phyloP scores from a whole-genome alignment of 2,888 invertebrate species.

The Plutella xylostella region DNA sequence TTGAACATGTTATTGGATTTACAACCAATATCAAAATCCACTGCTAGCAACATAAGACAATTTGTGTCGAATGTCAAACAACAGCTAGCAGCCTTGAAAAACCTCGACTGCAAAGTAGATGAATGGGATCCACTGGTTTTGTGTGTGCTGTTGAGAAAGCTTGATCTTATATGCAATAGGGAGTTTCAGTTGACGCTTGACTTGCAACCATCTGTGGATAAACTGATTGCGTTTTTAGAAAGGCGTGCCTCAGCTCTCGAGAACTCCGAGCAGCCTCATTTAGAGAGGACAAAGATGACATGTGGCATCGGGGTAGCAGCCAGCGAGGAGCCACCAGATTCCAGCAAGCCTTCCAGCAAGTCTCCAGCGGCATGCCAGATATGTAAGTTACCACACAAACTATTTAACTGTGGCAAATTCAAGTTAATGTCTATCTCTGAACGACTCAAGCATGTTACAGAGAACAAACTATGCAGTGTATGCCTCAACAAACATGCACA shows the following conservation, averaged over 20 bases:
- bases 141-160: not conserved
- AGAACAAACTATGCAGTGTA: not conserved
- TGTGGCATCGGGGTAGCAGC: not conserved
- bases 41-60: not conserved
- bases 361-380: not conserved
- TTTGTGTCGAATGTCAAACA: constrained; percentile 9
- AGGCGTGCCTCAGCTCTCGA: not conserved
- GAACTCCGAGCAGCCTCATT: not conserved
- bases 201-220: not conserved
- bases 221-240: not conserved
- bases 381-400: not conserved
- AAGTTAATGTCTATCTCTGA: not conserved
- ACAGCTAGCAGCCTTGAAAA: constrained; percentile 3
- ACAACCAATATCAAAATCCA: not conserved
- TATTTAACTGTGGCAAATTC: not conserved
- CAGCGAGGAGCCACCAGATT: not conserved
- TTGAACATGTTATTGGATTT: constrained; percentile 3
- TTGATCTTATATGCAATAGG: not conserved
- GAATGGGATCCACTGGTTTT: constrained; percentile 1
- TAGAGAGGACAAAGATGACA: not conserved
- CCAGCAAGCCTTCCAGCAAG: no score
- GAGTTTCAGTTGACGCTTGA: not conserved
- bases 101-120: not conserved
- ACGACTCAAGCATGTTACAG: not conserved
- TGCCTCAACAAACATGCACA: not conserved